Evolutionary conservation across 2,797 vertebrate genomes (phyloP), one percentile per base, ranked within the genome.

Genomic region (Sebastes oblongus): DNA sequence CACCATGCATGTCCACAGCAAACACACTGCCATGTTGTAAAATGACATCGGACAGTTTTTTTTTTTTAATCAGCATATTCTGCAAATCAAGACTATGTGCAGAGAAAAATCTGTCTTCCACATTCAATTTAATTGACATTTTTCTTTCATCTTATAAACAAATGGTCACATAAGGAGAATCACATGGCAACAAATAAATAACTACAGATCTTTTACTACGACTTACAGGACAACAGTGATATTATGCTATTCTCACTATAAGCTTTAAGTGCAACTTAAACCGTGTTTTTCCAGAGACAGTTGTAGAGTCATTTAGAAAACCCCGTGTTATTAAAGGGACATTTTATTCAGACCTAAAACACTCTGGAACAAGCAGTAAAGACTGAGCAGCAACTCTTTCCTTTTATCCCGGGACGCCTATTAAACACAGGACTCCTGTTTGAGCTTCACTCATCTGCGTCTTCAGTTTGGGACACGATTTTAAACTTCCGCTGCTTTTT

Each of bases 171-270:
- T 86, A 86, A 91, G 86, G 78, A 94, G 86, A 91, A 89, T 92
- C 89, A 94, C 93, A 94, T 91, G 91, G 93, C 91, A 92, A 94
- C 93, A 92, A 92, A 94, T 84, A 93, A 93, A 91, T 89, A 94
- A 83, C 89, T 92, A 94, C 91, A 94, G 89, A 86, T 90, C 71
- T 91, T 87, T 87, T 89, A 94, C 93, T 93, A 95, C 91, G 67
- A 92, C 90, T 93, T 88, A 94, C 92, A 92, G 88, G 92, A 95
- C 94, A 93, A 95, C 93, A 93, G 94, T 95, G 87, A 93, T 90
- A 92, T 90, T 91, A 94, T 94, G 91, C 90, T 90, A 91, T 89
- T 92, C 85, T 92, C 89, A 93, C 89, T 86, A 93, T 75, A 94
- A 93, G 92, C 92, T 91, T 88, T 22, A 89, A 87, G 87, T 90